Percentiles rank a stretch among this genome's conserved stretches.
These are phyloP conservation scores for Sphenodon punctatus DNA, from an alignment of 2,797 vertebrate genomes.

Conservation along the genomic window DNA sequence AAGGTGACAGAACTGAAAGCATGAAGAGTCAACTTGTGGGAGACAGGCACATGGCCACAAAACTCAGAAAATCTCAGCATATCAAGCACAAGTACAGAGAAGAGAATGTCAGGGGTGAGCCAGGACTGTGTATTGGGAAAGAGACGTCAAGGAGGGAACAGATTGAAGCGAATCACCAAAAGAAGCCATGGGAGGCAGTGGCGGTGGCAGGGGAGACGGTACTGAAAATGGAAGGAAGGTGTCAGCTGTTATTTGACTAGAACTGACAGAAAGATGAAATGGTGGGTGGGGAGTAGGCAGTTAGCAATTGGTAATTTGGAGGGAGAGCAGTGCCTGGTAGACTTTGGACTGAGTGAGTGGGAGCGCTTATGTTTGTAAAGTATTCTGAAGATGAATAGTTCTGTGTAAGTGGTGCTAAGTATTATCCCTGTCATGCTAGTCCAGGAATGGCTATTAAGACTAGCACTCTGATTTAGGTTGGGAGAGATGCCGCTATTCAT, in stretches of 20 bases:
- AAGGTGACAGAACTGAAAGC: background rate
- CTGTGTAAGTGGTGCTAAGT: background rate
- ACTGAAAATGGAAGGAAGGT: background rate
- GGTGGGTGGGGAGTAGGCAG: background rate
- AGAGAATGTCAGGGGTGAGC: background rate
- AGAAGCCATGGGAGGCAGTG: too few relatives aligned
- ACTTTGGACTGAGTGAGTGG: background rate
- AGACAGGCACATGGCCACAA: background rate
- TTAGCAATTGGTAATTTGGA: background rate
- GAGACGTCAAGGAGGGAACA: background rate
- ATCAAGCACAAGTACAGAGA: background rate
- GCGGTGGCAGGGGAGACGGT: background rate
- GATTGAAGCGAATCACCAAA: background rate
- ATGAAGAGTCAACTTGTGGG: background rate
- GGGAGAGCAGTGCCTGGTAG: background rate
- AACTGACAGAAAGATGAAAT: background rate
- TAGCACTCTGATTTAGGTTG: slow-evolving; percentile 81
- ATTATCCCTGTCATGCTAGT: background rate
- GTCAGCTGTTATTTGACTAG: background rate
- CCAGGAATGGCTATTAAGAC: background rate
- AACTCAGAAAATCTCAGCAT: background rate
- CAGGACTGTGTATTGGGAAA: background rate
- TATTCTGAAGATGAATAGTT: background rate
- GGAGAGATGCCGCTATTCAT: slow-evolving; percentile 92
- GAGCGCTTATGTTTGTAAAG: background rate